Base-by-base conservation (phyloP, 2,797 vertebrate genomes). In the Sebastes vulpes region DNA sequence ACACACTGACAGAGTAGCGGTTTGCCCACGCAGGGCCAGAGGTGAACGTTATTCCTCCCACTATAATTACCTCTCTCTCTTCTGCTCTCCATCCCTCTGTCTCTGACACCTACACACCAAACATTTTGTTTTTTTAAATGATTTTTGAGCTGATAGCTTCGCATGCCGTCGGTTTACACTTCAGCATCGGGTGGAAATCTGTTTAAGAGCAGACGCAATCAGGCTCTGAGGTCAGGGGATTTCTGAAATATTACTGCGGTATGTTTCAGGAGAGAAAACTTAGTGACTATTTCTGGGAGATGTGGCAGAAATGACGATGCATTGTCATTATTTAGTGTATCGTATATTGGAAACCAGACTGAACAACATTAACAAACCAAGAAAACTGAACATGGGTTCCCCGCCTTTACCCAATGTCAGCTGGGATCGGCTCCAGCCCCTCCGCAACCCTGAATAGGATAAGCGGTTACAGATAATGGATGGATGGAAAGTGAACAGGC, bases 41-140 rank as follows among this genome's bases (percentile, higher is more conserved):
- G 93, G 91, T 94, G 86, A 89, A 72, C 68, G 56, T 48, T 88
- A 75, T 81, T 90, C 92, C 93, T 92, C 93, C 93, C 91, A 93
- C 93, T 35, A 64, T 90, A 92, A 94, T 94, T 92, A 91, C 90
- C 82, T 87, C 73, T 80, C 83, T 91, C 91, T 89, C 80, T 85
- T 84, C 67, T 77, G 69, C 77, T 84, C 80, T 84, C 87, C 6
- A 68, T 91, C 83, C 66, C 81, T 79, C 79, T 48, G 64, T 90
- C 80, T 82, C 80, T 87, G 35, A 92, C 87, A 56, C 91, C 89
- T 65, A 93, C 93, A 82, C 86, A 68, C 70, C 48, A 90, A 90
- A 89, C 81, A 92, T 74, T 84, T 81, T 75, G 38, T 79, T 81
- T 77, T 73, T 77, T 25, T 5, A 75, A 83, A 70, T 38, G 42